Evolutionary conservation across 2,113 vertebrate genomes (phyloP), one percentile per base, ranked within the genome.

Genomic region (Zonotrichia leucophrys): DNA sequence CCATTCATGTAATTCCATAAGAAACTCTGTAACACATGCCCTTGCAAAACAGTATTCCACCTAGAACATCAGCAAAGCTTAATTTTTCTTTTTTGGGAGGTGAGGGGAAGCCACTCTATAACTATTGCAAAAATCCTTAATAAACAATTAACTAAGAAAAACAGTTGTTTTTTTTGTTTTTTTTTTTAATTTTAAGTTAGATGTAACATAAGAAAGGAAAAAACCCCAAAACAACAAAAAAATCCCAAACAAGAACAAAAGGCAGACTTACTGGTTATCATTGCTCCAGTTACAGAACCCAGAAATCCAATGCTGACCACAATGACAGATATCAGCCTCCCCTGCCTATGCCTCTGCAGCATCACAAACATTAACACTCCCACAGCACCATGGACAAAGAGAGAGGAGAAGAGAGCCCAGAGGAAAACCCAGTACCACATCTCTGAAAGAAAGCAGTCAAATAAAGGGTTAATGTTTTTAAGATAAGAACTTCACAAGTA

Each of bases 351-450:
- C 85, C 99, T 98, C 98, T 99, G 99, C 94, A 99, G 98, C 98
- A 99, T 99, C 91, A 99, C 98, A 89, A 99, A 98, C 99, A 99
- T 99, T 96, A 99, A 97, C 67, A 99, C 98, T 83, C 98, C 99
- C 72, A 98, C 98, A 75, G 98, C 98, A 87, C 99, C 98, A 83
- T 99, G 99, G 95, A 99, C 98, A 83, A 99, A 98, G 94, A 99
- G 98, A 73, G 99, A 99, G 82, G 99, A 99, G 98, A 99, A 99
- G 95, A 99, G 99, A 94, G 99, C 99, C 99, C 99, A 99, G 81
- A 99, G 99, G 98, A 99, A 99, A 96, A 99, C 98, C 99, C 99
- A 99, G 98, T 99, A 99, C 99, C 99, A 99, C 99, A 99, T 99
- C 98, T 99, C 99, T 99, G 98, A 87, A 97, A 95, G 94, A 94